These are phyloP conservation scores for Camelus bactrianus DNA, from an alignment of 2,113 vertebrate species.

Conservation along the genomic window DNA sequence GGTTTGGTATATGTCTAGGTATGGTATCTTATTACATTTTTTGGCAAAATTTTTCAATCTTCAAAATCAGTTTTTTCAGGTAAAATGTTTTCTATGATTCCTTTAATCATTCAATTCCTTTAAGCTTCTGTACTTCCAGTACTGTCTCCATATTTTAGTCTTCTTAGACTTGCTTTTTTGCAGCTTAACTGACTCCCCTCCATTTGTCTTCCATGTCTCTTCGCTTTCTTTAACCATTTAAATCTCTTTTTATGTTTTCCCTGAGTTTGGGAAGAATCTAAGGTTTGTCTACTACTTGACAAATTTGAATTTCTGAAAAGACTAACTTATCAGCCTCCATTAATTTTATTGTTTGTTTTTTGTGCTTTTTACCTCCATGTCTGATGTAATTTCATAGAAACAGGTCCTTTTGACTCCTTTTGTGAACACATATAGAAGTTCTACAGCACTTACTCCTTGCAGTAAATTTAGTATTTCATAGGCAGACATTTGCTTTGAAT, in stretches of 20 bases:
- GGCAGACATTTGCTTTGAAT: slow-evolving; percentile 58
- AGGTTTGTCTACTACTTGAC: not conserved
- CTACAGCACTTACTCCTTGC: not conserved
- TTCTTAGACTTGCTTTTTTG: not conserved
- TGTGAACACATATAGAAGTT: not conserved
- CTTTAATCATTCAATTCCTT: not conserved
- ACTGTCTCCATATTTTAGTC: not conserved
- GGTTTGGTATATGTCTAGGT: not conserved
- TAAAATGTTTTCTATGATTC: not conserved
- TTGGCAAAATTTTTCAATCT: slow-evolving; percentile 31
- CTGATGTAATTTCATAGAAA: slow-evolving; percentile 37
- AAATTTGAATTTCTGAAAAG: slow-evolving; percentile 3
- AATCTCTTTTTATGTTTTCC: not conserved
- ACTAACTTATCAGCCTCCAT: not conserved
- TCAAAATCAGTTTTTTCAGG: not conserved
- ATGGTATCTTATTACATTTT: not conserved
- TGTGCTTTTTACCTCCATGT: not conserved
- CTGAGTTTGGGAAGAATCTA: not conserved
- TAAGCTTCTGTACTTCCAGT: not conserved
- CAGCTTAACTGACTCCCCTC: not conserved
- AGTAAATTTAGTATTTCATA: slow-evolving; percentile 59
- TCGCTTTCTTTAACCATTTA: not conserved
- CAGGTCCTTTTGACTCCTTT: not conserved
- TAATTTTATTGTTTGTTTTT: not conserved
- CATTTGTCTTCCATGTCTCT: not conserved